Conservation (phyloP, 1,140 invertebrate genomes). For the Leptopilina boulardi region DNA sequence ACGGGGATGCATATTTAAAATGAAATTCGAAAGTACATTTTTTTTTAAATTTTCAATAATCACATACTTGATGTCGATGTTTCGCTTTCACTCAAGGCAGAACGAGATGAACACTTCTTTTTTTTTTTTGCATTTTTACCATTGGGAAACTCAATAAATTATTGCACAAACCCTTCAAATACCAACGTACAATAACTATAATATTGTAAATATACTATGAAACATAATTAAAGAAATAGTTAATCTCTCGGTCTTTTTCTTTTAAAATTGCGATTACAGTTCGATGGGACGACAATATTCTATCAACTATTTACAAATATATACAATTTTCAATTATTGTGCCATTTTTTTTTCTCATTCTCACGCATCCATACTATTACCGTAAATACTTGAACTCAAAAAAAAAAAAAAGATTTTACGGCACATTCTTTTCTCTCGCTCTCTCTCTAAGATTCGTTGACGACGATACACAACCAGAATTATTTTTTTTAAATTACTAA, state of each 20-base stretch:
- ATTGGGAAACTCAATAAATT: conserved; percentile 39
- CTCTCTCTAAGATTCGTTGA: conserved; percentile 46
- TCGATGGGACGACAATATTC: conserved; percentile 64
- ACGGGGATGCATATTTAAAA: too few species aligned
- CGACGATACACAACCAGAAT: conserved; percentile 45
- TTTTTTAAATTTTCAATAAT: conserved; percentile 30
- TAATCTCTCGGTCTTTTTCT: conserved; percentile 46
- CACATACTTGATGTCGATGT: conserved; percentile 21
- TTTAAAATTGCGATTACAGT: conserved; percentile 56
- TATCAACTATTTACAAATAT: conserved; percentile 67
- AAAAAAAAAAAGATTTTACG: neutral
- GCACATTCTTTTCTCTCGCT: conserved; percentile 33
- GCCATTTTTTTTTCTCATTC: conserved; percentile 37
- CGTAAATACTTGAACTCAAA: conserved; percentile 18
- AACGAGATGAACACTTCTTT: conserved; percentile 24
- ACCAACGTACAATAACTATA: conserved; percentile 54
- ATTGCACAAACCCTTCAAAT: conserved; percentile 59
- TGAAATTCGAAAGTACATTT: neutral
- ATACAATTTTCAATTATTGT: conserved; percentile 56
- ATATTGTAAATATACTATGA: conserved; percentile 59
- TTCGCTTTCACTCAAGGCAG: neutral
- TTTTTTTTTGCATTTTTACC: neutral
- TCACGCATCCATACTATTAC: neutral
- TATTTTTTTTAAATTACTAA: conserved; percentile 34
- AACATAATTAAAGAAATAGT: conserved; percentile 65